These are phyloP conservation scores for Acanthosepion lycidas DNA, from an alignment of 2,888 invertebrate genomes.

Conservation along the genomic window DNA sequence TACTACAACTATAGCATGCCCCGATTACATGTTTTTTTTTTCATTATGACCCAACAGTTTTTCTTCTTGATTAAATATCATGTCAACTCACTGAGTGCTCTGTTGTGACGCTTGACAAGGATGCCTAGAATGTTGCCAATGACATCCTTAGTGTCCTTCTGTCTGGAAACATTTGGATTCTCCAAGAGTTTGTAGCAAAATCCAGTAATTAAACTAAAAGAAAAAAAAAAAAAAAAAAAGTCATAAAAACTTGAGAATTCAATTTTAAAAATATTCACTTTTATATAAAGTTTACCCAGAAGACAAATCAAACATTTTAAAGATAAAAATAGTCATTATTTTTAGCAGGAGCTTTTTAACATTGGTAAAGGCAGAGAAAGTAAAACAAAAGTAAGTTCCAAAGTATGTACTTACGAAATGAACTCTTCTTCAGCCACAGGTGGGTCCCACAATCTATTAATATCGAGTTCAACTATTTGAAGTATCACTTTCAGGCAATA, in stretches of 20 bases:
- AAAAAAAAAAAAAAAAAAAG: constrained; percentile 38
- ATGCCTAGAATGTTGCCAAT: constrained; percentile 87
- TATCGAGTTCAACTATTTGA: constrained; percentile 81
- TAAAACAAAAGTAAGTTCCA: background rate
- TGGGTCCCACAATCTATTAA: constrained; percentile 87
- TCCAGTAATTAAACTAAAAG: constrained; percentile 81
- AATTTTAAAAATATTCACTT: background rate
- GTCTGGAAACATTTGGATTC: constrained; percentile 70
- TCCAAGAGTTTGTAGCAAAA: constrained; percentile 82
- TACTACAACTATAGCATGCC: too few relatives aligned
- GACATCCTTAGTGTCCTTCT: constrained; percentile 81
- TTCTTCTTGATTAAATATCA: background rate
- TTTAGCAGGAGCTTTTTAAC: too few relatives aligned
- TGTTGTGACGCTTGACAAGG: constrained; percentile 87
- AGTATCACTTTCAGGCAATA: constrained; percentile 81
- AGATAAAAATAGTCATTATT: too few relatives aligned
- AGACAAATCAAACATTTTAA: too few relatives aligned
- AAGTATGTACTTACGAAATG: constrained; percentile 81
- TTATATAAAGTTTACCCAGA: too few relatives aligned
- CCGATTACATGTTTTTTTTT: too few relatives aligned
- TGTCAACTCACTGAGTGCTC: constrained; percentile 79
- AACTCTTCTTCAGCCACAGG: constrained; percentile 88
- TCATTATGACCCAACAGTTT: background rate
- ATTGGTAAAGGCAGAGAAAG: too few relatives aligned
- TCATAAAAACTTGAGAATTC: too few relatives aligned